Conservation (phyloP, 2,797 vertebrate genomes). For the Carduelis carduelis region DNA sequence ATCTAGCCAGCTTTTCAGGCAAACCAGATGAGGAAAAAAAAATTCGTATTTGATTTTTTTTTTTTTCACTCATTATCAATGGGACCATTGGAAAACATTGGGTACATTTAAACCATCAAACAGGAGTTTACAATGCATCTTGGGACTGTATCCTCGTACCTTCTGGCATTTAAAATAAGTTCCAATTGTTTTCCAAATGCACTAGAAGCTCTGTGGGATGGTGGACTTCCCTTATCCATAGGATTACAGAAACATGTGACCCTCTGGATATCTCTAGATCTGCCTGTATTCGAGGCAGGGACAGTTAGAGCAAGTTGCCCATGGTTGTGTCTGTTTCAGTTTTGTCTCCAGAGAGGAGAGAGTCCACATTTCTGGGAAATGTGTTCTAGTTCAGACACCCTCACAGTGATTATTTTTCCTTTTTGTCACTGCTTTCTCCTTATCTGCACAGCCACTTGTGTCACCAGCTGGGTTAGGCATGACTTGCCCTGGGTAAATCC, state of each 20-base stretch:
- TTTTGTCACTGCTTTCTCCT: neutral
- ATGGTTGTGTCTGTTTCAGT: neutral
- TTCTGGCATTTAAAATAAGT: neutral
- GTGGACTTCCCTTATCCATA: neutral
- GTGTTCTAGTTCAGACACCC: neutral
- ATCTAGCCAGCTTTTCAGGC: neutral
- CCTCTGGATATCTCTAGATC: neutral
- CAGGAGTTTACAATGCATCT: neutral
- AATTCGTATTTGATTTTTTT: rapidly evolving
- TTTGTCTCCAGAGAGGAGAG: neutral
- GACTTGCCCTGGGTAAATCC: neutral
- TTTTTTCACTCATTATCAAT: neutral
- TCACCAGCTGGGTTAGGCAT: neutral
- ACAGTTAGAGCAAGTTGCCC: neutral
- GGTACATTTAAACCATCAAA: neutral
- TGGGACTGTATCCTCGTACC: neutral
- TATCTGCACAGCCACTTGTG: neutral
- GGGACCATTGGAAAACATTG: neutral
- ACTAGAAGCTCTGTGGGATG: neutral
- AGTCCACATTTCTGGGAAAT: neutral
- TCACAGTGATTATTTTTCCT: neutral
- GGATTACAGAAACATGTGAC: neutral
- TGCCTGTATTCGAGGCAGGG: neutral
- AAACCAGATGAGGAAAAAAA: neutral
- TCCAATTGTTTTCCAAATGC: neutral